Evolutionary conservation across 92 coral and sea anemone species (phyloP), one percentile per base, ranked within the genome.

Genomic region (Palythoa heliodiscus): DNA sequence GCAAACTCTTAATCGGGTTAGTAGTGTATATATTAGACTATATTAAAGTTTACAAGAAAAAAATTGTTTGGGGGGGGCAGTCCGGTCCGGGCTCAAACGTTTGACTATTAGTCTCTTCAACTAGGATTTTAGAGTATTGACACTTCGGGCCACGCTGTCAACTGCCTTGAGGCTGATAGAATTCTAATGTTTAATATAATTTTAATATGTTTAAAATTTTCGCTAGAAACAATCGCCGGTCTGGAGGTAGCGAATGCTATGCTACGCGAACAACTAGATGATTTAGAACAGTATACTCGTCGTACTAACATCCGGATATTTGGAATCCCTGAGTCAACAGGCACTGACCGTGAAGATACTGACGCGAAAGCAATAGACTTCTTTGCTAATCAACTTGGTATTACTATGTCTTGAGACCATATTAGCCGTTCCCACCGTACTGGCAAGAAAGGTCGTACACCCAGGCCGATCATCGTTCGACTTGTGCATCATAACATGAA

Each of bases 381-480:
- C 74, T 77, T 75, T 74, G 71, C 50, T 20, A 66, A 86, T 47
- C 72, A 86, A 67, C 86, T 86, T n/a, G 82, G 82, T 63, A 86
- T 86, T 57, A 77, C 71, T 55, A 52, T 60, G 55, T 74, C 84
- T 20, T n/a, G 38, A 61, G 83, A 77, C 76, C 72, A 86, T 75
- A 86, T 77, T 38, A 75, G 83, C 83, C 88, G 64, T 63, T 73
- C 88, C 70, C 88, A 86, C 40, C 24, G 24, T 0, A 57, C 64
- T 12, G 64, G 64, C 64, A 57, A 57, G 4, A 70, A 83, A 55
- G 84, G 73, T 54, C 22, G 50, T 23, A 70, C 70, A 52, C 87
- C 87, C 19, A 70, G 73, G 70, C 83, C 87, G 19, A 84, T 84
- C 63, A 84, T 74, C 43, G 87, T 84, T 70, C 87, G 85, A 60